Conservation (phyloP, 2,113 vertebrate genomes). For the Cepphus grylle region DNA sequence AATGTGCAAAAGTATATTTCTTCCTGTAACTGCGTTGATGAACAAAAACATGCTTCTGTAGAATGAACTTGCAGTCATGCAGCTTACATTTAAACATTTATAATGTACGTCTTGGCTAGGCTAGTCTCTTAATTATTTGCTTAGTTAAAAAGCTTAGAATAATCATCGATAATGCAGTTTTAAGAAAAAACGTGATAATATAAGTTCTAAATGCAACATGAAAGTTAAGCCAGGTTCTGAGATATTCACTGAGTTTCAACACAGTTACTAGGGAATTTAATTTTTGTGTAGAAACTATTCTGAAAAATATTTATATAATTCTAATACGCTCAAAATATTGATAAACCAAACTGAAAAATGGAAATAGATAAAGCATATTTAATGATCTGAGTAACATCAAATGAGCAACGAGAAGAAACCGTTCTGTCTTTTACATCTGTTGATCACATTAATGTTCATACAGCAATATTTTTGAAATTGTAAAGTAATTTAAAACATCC, state of each 20-base stretch:
- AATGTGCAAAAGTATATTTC: neutral
- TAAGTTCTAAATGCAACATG: neutral
- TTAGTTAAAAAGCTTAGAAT: neutral
- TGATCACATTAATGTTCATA: neutral
- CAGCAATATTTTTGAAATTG: neutral
- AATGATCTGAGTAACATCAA: neutral
- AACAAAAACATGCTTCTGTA: neutral
- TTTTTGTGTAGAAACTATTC: neutral
- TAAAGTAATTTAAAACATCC: neutral
- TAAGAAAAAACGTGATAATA: neutral
- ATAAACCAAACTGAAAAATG: neutral
- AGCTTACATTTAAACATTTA: neutral
- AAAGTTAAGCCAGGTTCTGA: neutral
- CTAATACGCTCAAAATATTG: neutral
- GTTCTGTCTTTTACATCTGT: neutral
- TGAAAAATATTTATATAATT: neutral
- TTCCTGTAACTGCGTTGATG: neutral
- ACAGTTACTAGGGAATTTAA: neutral
- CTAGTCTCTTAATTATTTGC: neutral
- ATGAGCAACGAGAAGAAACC: neutral
- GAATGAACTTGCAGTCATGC: neutral
- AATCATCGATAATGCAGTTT: neutral
- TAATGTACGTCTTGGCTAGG: neutral
- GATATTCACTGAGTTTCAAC: neutral
- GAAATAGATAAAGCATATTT: neutral